Evolutionary conservation across 2,888 invertebrate species (phyloP).

Genomic region (Alcis repandata): DNA sequence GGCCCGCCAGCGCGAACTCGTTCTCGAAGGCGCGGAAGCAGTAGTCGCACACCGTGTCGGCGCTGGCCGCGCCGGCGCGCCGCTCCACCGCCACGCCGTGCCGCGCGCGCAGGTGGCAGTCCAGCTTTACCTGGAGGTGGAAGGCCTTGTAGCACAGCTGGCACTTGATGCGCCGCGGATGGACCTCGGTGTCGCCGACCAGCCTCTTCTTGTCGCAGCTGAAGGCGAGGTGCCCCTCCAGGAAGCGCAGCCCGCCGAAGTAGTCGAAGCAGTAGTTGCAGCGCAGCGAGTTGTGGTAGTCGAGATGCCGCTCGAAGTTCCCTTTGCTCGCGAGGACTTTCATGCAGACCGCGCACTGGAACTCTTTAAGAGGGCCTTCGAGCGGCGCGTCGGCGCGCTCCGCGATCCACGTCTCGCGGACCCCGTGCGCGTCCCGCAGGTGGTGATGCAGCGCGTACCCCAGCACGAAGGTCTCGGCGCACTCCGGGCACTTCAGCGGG

Average conservation of each 20-base stretch:
- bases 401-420: constrained; percentile 79
- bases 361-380: constrained; percentile 73
- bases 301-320: constrained; percentile 81
- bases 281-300: constrained; percentile 80
- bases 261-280: constrained; percentile 84
- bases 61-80: constrained; percentile 58
- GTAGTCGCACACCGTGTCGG: constrained; percentile 77
- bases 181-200: constrained; percentile 76
- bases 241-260: constrained; percentile 76
- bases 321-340: constrained; percentile 80
- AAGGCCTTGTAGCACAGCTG: constrained; percentile 82
- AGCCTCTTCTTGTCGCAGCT: constrained; percentile 78
- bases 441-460: constrained; percentile 81
- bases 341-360: constrained; percentile 81
- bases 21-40: constrained; percentile 82
- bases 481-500: constrained; percentile 76
- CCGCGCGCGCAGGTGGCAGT: constrained; percentile 78
- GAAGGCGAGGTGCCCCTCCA: constrained; percentile 80
- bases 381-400: constrained; percentile 65
- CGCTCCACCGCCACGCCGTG: constrained; percentile 70
- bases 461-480: constrained; percentile 73
- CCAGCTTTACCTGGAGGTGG: constrained; percentile 80
- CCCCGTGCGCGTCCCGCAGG: constrained; percentile 72
- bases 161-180: constrained; percentile 78
- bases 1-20: constrained; percentile 72